A percentile compares a stretch with the other conserved stretches of the same genome.
Evolutionary conservation across 2,113 vertebrate species (phyloP).

Genomic region (Xiphorhynchus elegans): DNA sequence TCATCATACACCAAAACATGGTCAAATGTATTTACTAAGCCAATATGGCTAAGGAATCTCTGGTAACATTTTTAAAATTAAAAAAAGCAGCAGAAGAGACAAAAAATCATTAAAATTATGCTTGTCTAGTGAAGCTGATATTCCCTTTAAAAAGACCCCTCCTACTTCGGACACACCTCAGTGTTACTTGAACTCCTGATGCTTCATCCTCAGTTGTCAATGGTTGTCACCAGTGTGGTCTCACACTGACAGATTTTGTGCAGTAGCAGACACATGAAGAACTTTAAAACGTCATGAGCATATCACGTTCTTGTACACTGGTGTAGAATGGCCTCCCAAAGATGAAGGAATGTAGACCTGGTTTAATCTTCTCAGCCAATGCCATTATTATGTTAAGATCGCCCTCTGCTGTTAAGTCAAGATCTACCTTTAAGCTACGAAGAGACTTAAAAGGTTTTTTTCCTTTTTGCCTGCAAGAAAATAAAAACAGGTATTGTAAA

Average conservation of each 20-base stretch:
- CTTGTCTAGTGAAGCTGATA: not conserved
- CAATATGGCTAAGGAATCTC: not conserved
- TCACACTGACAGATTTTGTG: not conserved
- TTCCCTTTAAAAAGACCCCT: not conserved
- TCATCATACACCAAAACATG: not conserved
- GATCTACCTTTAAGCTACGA: slow-evolving; percentile 90
- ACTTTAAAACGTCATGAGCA: slow-evolving; percentile 88
- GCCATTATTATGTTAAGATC: slow-evolving; percentile 97
- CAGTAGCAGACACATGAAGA: not conserved
- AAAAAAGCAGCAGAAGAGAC: slow-evolving; percentile 6
- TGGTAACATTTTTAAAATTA: slow-evolving; percentile 18
- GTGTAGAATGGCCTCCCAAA: slow-evolving; percentile 94
- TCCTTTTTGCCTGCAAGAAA: slow-evolving; percentile 87
- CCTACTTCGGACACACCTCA: not conserved
- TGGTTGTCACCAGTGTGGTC: not conserved
- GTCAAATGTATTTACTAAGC: not conserved
- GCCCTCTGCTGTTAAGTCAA: slow-evolving; percentile 92
- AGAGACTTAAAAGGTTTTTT: slow-evolving; percentile 93
- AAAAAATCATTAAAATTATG: not conserved
- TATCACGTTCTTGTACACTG: slow-evolving; percentile 92
- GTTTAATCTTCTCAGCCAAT: slow-evolving; percentile 94
- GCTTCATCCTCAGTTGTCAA: not conserved
- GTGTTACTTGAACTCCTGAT: not conserved
- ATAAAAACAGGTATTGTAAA: not conserved
- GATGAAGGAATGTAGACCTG: slow-evolving; percentile 93